Evolutionary conservation across 2,888 invertebrate species (phyloP), one percentile per base, ranked within the genome.

Genomic region (Pachymerium ferrugineum): DNA sequence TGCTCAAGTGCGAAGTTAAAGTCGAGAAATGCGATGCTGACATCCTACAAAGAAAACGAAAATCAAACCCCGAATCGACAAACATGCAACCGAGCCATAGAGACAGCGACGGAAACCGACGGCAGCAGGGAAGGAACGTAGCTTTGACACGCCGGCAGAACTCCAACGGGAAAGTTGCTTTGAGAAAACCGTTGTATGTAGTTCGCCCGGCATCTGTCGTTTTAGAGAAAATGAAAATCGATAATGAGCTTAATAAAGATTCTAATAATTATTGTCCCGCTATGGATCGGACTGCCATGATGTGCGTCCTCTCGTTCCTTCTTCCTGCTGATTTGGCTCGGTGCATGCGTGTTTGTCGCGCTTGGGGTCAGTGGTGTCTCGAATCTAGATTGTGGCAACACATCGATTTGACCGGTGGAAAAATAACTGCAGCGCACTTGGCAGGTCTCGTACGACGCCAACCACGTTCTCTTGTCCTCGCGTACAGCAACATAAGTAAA

Each of bases 361-460:
- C 89, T 0, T 97, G 96, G 95, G 90, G 94, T 0, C 88, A 90
- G 76, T 91, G 90, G 80, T 90, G 89, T 81, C 87, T 93, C 79
- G 92, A 94, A 81, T 91, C 93, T 2, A 85, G 86, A 29, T 84
- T 97, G 70, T 97, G 97, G 97, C 88, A 88, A 79, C 87, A 85
- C 74, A 90, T 96, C 87, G 90, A 93, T 80, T 89, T 95, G 81
- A 89, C 90, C 1, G 79, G 81, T n/a, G 78, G 77, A 25, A 88
- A 89, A 78, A 85, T 31, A 73, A 69, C 35, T 8, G 89, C 90
- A 1, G 86, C 88, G 0, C 88, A 91, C 79, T 81, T 94, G 74
- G 89, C 90, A 19, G 94, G 93, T 8, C 90, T 95, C 77, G 93
- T 93, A 35, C 88, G 94, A 4, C 87, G 96, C 0, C 97, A 97